phyloP scores from a whole-genome alignment of 35 echinoderm and acorn worm species.

The Patiria miniata region DNA sequence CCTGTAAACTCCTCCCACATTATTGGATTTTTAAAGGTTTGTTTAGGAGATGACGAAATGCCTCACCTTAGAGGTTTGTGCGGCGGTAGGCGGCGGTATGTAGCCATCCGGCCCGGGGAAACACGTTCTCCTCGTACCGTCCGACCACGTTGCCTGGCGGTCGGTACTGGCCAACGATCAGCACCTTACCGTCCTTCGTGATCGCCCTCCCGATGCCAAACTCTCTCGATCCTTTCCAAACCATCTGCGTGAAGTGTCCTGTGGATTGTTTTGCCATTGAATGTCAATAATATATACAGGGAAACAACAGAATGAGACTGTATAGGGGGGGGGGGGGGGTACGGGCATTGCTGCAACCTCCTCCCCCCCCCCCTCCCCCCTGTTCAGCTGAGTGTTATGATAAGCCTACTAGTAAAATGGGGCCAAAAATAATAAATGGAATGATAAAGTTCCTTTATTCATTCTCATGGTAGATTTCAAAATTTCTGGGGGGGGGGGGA shows the following conservation, averaged over 20 bases:
- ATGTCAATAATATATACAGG: not conserved
- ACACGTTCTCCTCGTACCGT: slow-evolving; percentile 76
- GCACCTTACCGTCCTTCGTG: slow-evolving; percentile 68
- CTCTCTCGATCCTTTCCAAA: slow-evolving; percentile 83
- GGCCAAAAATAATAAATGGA: no score
- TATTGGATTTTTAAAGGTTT: no score
- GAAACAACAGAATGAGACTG: not conserved
- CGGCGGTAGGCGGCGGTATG: slow-evolving; percentile 50
- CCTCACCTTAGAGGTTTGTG: slow-evolving; percentile 1
- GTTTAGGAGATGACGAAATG: no score
- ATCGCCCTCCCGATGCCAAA: slow-evolving; percentile 93
- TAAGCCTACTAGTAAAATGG: no score
- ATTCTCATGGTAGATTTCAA: no score
- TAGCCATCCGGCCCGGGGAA: slow-evolving; percentile 59
- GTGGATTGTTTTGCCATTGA: not conserved
- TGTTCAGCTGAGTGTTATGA: no score
- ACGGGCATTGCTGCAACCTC: not conserved
- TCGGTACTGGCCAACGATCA: slow-evolving; percentile 80
- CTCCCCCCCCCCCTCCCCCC: no score
- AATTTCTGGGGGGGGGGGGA: no score
- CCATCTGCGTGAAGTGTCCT: slow-evolving; percentile 96
- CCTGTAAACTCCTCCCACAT: no score
- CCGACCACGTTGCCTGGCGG: slow-evolving; percentile 85
- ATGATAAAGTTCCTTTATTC: no score
- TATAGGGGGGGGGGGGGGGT: not conserved